Evolutionary conservation across 2,113 vertebrate genomes (phyloP).

Genomic region (Strix uralensis): DNA sequence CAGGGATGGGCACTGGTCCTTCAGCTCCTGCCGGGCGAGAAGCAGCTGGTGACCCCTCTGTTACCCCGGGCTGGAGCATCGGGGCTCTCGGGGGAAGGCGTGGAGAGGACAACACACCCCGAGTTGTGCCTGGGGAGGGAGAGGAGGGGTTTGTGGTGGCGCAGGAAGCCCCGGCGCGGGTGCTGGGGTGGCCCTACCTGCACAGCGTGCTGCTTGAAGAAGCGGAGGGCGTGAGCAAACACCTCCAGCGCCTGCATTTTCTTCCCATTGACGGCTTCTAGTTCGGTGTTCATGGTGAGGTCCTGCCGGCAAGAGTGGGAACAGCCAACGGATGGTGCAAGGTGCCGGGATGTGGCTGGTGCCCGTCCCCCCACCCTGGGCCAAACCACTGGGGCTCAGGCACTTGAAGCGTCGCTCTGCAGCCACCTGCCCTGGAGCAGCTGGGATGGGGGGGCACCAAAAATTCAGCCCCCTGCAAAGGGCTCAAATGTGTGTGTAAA

Average conservation of each 20-base stretch:
- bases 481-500: no score
- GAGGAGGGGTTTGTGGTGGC: not conserved
- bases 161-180: not conserved
- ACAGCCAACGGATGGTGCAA: fast-evolving
- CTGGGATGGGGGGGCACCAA: fast-evolving
- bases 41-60: no score
- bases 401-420: fast-evolving
- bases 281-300: slow-evolving; percentile 84
- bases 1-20: slow-evolving; percentile 83
- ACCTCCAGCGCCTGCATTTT: slow-evolving; percentile 88
- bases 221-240: slow-evolving; percentile 88
- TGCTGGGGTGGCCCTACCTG: slow-evolving; percentile 73
- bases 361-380: fast-evolving
- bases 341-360: fast-evolving
- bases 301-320: slow-evolving; percentile 63
- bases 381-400: not conserved
- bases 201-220: slow-evolving; percentile 91
- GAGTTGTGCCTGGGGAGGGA: not conserved
- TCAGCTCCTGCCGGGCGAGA: slow-evolving; percentile 80
- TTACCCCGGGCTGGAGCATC: fast-evolving
- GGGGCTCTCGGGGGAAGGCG: fast-evolving
- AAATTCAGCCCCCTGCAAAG: not conserved
- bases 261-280: slow-evolving; percentile 89
- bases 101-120: fast-evolving
- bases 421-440: not conserved